A percentile compares a stretch with the other conserved stretches of the same genome.
These are phyloP conservation scores for Micrastur ruficollis DNA, from an alignment of 2,797 vertebrate genomes.

Conservation along the genomic window DNA sequence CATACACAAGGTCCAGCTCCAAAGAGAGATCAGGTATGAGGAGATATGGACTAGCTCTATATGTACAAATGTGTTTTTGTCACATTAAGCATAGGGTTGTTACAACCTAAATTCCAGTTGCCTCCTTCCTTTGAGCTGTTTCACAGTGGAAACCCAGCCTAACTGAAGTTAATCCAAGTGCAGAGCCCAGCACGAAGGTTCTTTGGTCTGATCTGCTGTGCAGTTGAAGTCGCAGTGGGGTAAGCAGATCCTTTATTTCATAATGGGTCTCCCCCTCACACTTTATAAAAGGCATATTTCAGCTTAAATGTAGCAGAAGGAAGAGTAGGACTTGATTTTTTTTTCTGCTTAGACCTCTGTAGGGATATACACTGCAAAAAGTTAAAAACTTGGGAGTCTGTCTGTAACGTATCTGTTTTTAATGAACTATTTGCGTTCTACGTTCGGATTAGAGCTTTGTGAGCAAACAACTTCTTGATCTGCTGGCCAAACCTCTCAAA, in stretches of 20 bases:
- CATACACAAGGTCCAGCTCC: neutral
- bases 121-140: neutral
- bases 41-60: neutral
- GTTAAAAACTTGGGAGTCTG: neutral
- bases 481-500: neutral
- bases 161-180: neutral
- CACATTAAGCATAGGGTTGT: neutral
- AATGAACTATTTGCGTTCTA: neutral
- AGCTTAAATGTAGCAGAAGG: neutral
- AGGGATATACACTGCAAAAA: neutral
- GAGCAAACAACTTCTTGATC: neutral
- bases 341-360: neutral
- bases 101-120: neutral
- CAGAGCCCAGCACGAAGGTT: neutral
- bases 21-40: neutral
- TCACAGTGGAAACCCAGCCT: neutral
- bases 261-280: neutral
- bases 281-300: fast-evolving
- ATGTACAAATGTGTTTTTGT: neutral
- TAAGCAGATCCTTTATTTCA: neutral
- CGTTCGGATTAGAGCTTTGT: neutral
- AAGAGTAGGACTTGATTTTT: neutral
- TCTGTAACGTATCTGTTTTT: neutral
- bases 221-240: neutral
- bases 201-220: neutral